Percentiles rank a stretch among this genome's conserved stretches.
phyloP scores from a whole-genome alignment of 1,140 invertebrate genomes.

The Cryptotermes secundus region DNA sequence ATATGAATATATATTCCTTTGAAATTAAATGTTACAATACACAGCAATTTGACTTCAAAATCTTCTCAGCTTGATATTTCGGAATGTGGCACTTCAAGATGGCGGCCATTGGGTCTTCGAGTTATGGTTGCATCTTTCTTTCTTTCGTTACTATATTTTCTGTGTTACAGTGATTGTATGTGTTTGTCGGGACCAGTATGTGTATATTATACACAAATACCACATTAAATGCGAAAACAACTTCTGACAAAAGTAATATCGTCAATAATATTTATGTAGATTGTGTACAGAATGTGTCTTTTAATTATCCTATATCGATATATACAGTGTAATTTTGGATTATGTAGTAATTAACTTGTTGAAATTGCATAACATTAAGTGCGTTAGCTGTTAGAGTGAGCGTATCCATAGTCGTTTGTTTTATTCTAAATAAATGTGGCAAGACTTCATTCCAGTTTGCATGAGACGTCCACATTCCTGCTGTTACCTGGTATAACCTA shows the following conservation, averaged over 20 bases:
- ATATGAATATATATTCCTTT: neutral
- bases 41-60: conserved; percentile 22
- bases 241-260: neutral
- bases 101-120: conserved; percentile 61
- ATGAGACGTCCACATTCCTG: neutral
- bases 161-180: conserved; percentile 14
- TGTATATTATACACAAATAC: neutral
- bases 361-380: neutral
- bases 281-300: neutral
- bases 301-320: neutral
- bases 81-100: conserved; percentile 64
- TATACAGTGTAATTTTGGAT: neutral
- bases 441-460: neutral
- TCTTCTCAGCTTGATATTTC: conserved; percentile 39
- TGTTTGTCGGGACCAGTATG: neutral
- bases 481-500: neutral
- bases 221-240: neutral
- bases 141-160: conserved; percentile 30
- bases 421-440: neutral
- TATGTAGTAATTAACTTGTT: neutral
- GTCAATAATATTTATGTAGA: neutral
- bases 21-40: neutral
- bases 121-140: conserved; percentile 45
- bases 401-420: neutral
- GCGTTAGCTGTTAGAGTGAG: too few relatives aligned